Conservation (phyloP, 2,113 vertebrate genomes). For the Microcebus griseorufus region DNA sequence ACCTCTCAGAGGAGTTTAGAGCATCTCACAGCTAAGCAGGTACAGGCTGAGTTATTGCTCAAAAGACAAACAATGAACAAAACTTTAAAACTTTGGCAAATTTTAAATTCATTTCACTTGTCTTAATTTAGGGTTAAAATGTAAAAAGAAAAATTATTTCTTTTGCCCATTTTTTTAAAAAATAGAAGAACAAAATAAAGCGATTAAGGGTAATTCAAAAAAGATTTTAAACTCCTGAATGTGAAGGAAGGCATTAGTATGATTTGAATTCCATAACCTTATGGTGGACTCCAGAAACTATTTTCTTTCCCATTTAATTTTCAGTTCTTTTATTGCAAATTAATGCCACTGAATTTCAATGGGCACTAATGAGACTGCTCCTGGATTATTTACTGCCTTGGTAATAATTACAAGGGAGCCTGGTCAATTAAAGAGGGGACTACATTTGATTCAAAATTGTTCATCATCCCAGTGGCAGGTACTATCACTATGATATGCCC, state of each 20-base stretch:
- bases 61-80: not conserved
- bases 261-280: constrained; percentile 64
- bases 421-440: constrained; percentile 58
- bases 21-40: too few relatives aligned
- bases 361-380: constrained; percentile 77
- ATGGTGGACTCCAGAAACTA: constrained; percentile 56
- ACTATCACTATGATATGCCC: not conserved
- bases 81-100: not conserved
- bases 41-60: not conserved
- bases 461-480: constrained; percentile 54
- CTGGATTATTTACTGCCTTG: constrained; percentile 67
- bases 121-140: constrained; percentile 60
- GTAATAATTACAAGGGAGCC: constrained; percentile 73
- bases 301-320: constrained; percentile 76
- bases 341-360: constrained; percentile 79
- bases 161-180: not conserved
- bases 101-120: constrained; percentile 12
- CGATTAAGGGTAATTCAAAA: constrained; percentile 57
- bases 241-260: not conserved
- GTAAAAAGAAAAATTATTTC: not conserved
- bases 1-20: not conserved
- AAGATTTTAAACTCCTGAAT: constrained; percentile 4
- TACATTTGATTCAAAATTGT: constrained; percentile 63
- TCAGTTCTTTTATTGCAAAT: constrained; percentile 80
- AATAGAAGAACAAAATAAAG: constrained; percentile 30